phyloP scores from a whole-genome alignment of 1,140 invertebrate genomes.

The Globodera rostochiensis region DNA sequence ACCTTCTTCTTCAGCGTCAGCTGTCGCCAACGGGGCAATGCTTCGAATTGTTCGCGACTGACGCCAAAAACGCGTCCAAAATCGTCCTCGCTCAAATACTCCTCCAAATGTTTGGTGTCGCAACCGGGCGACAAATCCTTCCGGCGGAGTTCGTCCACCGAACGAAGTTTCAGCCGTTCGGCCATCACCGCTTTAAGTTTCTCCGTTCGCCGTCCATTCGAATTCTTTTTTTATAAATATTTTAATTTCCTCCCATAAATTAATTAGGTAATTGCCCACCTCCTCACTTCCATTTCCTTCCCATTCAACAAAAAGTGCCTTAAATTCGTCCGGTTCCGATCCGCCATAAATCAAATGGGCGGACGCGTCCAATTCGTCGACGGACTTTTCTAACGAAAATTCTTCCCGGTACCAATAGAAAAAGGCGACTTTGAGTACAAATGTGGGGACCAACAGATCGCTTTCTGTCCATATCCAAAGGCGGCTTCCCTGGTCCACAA shows the following conservation, averaged over 20 bases:
- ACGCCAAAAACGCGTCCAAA: slow-evolving; percentile 22
- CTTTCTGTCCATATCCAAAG: slow-evolving; percentile 44
- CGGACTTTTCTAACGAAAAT: neutral
- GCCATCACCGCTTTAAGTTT: slow-evolving; percentile 9
- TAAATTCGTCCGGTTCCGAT: slow-evolving; percentile 47
- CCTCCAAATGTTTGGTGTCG: slow-evolving; percentile 34
- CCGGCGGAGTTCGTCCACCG: slow-evolving; percentile 28
- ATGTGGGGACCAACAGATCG: slow-evolving; percentile 28
- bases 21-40: slow-evolving; percentile 33
- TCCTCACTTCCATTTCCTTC: too few species aligned
- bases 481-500: slow-evolving; percentile 41
- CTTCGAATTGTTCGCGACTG: slow-evolving; percentile 25
- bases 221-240: slow-evolving; percentile 11
- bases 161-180: slow-evolving; percentile 30
- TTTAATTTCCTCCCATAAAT: neutral
- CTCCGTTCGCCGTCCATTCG: neutral
- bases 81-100: slow-evolving; percentile 26
- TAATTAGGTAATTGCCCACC: too few species aligned
- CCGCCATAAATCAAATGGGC: slow-evolving; percentile 37
- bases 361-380: slow-evolving; percentile 8
- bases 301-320: slow-evolving; percentile 43
- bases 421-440: slow-evolving; percentile 42
- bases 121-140: slow-evolving; percentile 30
- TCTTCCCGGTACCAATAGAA: slow-evolving; percentile 36
- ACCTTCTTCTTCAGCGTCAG: slow-evolving; percentile 27